A percentile compares a stretch with the other conserved stretches of the same genome.
phyloP scores from a whole-genome alignment of 2,888 invertebrate genomes.

The Dolomedes plantarius region DNA sequence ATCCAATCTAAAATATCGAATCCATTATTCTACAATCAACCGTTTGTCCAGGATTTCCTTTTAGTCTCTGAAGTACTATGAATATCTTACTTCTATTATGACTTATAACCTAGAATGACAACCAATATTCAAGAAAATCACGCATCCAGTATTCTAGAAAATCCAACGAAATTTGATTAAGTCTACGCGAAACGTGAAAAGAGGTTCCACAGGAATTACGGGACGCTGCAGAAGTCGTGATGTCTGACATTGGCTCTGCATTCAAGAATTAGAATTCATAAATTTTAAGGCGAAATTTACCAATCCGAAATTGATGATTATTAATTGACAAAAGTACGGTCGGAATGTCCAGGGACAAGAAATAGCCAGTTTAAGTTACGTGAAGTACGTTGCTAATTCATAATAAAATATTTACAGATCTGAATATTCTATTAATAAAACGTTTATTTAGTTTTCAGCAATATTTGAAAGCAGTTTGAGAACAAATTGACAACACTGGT shows the following conservation, averaged over 20 bases:
- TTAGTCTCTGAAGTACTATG: neutral
- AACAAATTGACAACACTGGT: too few relatives aligned
- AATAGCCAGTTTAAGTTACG: neutral
- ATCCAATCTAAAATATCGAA: neutral
- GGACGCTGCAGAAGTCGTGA: neutral
- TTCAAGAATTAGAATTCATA: neutral
- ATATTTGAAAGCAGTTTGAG: too few relatives aligned
- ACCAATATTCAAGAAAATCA: slow-evolving; percentile 1
- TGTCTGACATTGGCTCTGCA: neutral
- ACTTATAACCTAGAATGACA: neutral
- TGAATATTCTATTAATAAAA: neutral
- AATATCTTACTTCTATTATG: neutral
- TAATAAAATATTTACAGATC: neutral
- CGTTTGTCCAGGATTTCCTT: neutral
- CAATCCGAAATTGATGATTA: neutral
- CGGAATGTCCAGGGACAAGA: neutral
- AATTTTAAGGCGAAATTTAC: neutral
- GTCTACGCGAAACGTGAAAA: neutral
- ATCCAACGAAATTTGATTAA: neutral
- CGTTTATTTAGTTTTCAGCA: neutral
- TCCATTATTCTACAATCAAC: neutral
- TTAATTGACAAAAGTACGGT: slow-evolving; percentile 2
- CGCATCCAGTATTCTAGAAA: neutral
- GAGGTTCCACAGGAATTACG: neutral
- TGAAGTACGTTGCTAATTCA: neutral